These are phyloP conservation scores for Ernsta delagoae DNA, from an alignment of 2,888 invertebrate species.

Conservation along the genomic window DNA sequence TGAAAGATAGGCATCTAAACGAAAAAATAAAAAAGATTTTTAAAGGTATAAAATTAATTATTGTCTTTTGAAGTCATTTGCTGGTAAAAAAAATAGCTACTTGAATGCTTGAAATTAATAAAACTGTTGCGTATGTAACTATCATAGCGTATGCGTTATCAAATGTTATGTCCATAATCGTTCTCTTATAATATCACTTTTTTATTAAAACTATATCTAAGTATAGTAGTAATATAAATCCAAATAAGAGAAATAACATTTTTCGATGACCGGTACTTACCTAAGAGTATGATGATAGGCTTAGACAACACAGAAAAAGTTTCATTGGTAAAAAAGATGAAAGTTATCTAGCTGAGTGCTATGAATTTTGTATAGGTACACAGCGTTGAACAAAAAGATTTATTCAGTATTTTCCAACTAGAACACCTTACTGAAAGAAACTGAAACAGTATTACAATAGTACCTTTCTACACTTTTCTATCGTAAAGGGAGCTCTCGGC, in stretches of 20 bases:
- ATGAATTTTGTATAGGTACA: slow-evolving; percentile 22
- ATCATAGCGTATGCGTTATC: too few relatives aligned
- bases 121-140: too few relatives aligned
- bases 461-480: slow-evolving; percentile 28
- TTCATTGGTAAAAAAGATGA: not conserved
- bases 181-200: too few relatives aligned
- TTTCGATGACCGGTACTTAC: not conserved
- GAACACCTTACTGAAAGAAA: slow-evolving; percentile 26
- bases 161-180: too few relatives aligned
- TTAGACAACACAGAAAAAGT: not conserved
- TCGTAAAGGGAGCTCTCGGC: slow-evolving; percentile 28
- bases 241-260: not conserved
- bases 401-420: slow-evolving; percentile 31
- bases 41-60: too few relatives aligned
- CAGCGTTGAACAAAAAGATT: slow-evolving; percentile 23
- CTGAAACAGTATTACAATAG: slow-evolving; percentile 26
- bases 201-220: too few relatives aligned
- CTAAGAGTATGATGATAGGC: not conserved
- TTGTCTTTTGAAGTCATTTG: too few relatives aligned
- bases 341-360: slow-evolving; percentile 22
- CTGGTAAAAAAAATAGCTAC: too few relatives aligned
- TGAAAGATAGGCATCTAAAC: not conserved
- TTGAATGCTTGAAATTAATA: too few relatives aligned
- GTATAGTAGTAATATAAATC: too few relatives aligned
- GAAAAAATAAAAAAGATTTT: not conserved